A percentile compares a stretch with the other conserved stretches of the same genome.
These are phyloP conservation scores for Ascaphus truei DNA, from an alignment of 2,113 vertebrate genomes.

Conservation along the genomic window DNA sequence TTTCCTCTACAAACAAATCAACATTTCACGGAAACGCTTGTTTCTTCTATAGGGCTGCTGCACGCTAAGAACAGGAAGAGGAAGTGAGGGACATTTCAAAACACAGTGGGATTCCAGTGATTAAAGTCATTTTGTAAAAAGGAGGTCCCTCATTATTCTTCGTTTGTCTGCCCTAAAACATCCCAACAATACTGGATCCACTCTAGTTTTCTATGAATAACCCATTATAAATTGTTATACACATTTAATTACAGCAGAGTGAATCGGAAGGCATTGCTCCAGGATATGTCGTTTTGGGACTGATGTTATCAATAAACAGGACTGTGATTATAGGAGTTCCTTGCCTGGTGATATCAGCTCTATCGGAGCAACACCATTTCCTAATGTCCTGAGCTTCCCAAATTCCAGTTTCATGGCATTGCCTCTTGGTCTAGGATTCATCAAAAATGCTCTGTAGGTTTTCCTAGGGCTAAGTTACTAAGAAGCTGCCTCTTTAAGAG, in stretches of 20 bases:
- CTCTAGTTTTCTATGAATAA: background rate
- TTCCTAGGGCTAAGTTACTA: too few species aligned
- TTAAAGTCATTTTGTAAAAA: background rate
- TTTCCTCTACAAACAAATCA: slow-evolving; percentile 56
- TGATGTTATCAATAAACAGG: too few species aligned
- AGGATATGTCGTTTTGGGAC: too few species aligned
- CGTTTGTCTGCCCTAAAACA: background rate
- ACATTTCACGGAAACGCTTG: slow-evolving; percentile 54
- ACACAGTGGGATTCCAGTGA: background rate
- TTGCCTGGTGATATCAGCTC: background rate
- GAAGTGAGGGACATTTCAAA: slow-evolving; percentile 31
- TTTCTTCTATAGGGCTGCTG: slow-evolving; percentile 31
- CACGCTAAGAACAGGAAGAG: slow-evolving; percentile 53
- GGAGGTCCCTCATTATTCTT: background rate
- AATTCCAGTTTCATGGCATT: too few species aligned
- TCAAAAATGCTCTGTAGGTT: too few species aligned
- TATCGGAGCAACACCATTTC: too few species aligned
- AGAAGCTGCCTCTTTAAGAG: too few species aligned
- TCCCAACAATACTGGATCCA: background rate
- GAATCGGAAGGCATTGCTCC: background rate
- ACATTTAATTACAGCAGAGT: background rate
- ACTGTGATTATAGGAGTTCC: background rate
- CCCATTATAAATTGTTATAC: background rate
- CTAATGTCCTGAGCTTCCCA: too few species aligned
- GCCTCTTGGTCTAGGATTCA: too few species aligned